Percentiles rank a stretch among this genome's conserved stretches.
phyloP scores from a whole-genome alignment of 2,113 vertebrate genomes.

The Antennarius striatus region DNA sequence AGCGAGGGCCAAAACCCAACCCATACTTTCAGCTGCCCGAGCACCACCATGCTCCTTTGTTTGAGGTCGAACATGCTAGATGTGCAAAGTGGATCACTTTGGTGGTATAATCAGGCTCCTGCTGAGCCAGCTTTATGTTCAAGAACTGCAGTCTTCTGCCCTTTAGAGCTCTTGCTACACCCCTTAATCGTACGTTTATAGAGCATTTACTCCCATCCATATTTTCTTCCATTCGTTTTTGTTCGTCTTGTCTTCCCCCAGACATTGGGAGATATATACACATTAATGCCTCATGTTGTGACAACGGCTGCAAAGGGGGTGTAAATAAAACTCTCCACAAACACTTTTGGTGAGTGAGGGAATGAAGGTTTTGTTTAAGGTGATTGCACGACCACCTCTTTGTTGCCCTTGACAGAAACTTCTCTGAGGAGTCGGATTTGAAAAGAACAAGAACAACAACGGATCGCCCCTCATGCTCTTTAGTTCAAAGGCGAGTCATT shows the following conservation, averaged over 20 bases:
- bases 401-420: conserved; percentile 63
- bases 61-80: conserved; percentile 70
- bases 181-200: conserved; percentile 52
- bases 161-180: conserved; percentile 54
- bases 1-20: conserved; percentile 36
- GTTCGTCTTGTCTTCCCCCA: conserved; percentile 27
- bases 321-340: conserved; percentile 67
- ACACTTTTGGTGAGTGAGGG: conserved; percentile 58
- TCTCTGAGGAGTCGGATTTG: conserved; percentile 45
- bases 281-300: conserved; percentile 50
- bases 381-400: conserved; percentile 68
- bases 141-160: conserved; percentile 64
- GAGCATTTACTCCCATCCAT: conserved; percentile 61
- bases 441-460: conserved; percentile 57
- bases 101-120: conserved; percentile 72
- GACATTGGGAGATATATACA: conserved; percentile 24
- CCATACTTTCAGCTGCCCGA: conserved; percentile 48
- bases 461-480: conserved; percentile 39
- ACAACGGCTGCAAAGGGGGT: conserved; percentile 68
- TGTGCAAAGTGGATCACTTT: conserved; percentile 71
- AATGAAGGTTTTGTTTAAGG: conserved; percentile 70
- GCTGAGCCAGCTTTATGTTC: conserved; percentile 73
- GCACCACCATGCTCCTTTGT: conserved; percentile 63
- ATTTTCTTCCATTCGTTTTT: conserved; percentile 26
- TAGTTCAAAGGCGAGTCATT: conserved; percentile 59